Base-by-base conservation (phyloP, 2,797 vertebrate genomes). In the Clarias pachynema region DNA sequence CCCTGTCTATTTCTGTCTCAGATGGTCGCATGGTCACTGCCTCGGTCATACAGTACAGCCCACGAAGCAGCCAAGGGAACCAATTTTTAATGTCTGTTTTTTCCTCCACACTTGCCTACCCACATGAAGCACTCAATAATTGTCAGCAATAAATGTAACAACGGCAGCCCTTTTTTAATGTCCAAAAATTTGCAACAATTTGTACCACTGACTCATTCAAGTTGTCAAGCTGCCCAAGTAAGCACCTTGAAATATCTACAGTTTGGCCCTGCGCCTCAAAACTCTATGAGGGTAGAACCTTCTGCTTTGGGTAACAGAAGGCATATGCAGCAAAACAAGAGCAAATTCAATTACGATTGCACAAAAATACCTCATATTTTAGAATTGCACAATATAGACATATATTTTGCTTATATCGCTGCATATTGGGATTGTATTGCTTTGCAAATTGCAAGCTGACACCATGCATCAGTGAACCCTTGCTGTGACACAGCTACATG, bases 261-360 rank as follows among this genome's bases (percentile, higher is more conserved):
- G 37, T n/a, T 69, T 26, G 70, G 59, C 60, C 29, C 14, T 59
- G 4, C 1, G 4, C 29, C 66, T 20, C 62, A 62, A 83, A 86
- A 53, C 37, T 37, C 40, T 20, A 5, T 0, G 7, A 44, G 72
- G 31, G 31, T 56, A 15, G 75, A 79, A 70, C 40, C 72, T n/a
- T 80, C 53, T 4, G 59, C 59, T 78, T 37, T 70, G 31, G 44
- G 74, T 85, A 53, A 75, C 18, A 34, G 53, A 81, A 84, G 57
- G 78, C 79, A 73, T 62, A 81, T 44, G 49, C 62, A 60, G 82
- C 75, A 81, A 79, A 87, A 86, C 86, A 72, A 81, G 56, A 44
- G 57, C 69, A 84, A 86, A 85, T 82, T 87, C 62, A 84, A 87
- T 86, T 85, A 86, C 65, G 37, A 65, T 69, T 77, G 82, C 84